Percentiles rank a stretch among this genome's conserved stretches.
phyloP scores from a whole-genome alignment of 2,113 vertebrate genomes.

The Apteryx owenii region DNA sequence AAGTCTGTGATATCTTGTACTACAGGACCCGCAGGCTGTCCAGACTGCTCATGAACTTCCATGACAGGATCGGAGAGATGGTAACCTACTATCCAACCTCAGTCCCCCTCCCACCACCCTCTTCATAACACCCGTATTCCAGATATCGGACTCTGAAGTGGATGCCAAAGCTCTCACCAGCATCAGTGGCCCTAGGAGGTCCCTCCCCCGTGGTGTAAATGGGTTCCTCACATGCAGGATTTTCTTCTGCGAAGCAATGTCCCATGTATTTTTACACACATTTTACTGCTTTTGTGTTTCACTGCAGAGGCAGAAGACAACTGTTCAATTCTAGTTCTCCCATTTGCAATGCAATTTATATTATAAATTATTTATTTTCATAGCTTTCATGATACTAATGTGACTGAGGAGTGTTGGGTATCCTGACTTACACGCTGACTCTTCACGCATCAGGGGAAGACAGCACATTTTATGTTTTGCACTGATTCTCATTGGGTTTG shows the following conservation, averaged over 20 bases:
- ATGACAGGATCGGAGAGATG: not conserved
- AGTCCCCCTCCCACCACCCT: not conserved
- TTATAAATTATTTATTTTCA: not conserved
- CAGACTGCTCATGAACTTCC: not conserved
- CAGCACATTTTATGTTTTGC: not conserved
- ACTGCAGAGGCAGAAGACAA: not conserved
- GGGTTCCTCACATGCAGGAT: not conserved
- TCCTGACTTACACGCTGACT: not conserved
- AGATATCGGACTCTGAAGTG: not conserved
- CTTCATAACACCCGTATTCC: not conserved
- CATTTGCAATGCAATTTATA: not conserved
- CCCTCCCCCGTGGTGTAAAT: not conserved
- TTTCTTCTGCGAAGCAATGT: not conserved
- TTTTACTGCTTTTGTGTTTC: not conserved
- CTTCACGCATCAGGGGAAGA: not conserved
- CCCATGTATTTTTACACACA: not conserved
- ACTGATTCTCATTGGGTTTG: not conserved
- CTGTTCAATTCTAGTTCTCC: not conserved
- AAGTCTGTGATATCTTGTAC: not conserved
- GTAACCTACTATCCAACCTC: not conserved
- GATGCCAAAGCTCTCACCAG: not conserved
- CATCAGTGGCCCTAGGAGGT: not conserved
- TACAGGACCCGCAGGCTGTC: not conserved
- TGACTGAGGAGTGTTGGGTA: not conserved
- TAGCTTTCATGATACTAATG: not conserved